Conservation (phyloP, 2,797 vertebrate species). For the Lepilemur septentrionalis region DNA sequence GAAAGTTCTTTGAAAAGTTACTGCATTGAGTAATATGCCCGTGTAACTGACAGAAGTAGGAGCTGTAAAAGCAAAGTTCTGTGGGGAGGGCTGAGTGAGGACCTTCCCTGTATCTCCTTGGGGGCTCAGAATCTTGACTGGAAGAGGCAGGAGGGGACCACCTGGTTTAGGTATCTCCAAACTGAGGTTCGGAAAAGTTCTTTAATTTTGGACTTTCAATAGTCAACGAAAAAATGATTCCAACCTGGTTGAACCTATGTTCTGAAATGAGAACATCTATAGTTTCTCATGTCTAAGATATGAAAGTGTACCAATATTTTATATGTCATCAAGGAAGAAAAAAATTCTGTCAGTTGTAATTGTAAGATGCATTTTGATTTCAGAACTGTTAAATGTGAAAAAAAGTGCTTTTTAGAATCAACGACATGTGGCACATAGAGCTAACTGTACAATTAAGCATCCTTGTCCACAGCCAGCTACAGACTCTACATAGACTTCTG, state of each 20-base stretch:
- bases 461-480: accelerated
- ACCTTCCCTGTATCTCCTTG: not conserved
- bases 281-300: not conserved
- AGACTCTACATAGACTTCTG: not conserved
- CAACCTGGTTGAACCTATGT: not conserved
- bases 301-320: not conserved
- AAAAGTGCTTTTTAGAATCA: not conserved
- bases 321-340: not conserved
- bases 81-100: not conserved
- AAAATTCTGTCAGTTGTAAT: not conserved
- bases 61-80: not conserved
- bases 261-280: not conserved
- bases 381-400: not conserved
- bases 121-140: not conserved
- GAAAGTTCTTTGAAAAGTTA: slow-evolving; percentile 32
- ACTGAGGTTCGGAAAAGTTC: not conserved
- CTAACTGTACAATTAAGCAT: too few species aligned
- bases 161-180: not conserved
- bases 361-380: not conserved
- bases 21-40: not conserved
- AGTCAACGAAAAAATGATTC: not conserved
- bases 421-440: too few species aligned
- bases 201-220: not conserved
- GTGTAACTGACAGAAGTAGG: not conserved
- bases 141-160: not conserved